A percentile compares a stretch with the other conserved stretches of the same genome.
phyloP scores from a whole-genome alignment of 2,888 invertebrate species.

The Nomada lathburiana region DNA sequence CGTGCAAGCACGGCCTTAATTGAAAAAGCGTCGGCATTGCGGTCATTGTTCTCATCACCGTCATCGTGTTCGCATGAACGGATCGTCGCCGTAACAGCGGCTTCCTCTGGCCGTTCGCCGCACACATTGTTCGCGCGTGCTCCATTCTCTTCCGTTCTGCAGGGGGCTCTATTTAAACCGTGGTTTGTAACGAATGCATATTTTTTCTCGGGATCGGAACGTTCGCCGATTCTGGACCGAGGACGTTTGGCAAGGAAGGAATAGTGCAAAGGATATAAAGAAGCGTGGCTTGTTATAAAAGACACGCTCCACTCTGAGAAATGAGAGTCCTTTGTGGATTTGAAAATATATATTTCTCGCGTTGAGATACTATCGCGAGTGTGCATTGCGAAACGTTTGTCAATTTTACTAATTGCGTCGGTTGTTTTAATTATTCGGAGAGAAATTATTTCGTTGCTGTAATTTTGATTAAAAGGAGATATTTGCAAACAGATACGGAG shows the following conservation, averaged over 20 bases:
- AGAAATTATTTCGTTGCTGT: too few species aligned
- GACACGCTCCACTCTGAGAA: too few species aligned
- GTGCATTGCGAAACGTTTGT: too few species aligned
- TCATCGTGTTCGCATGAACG: slow-evolving; percentile 7
- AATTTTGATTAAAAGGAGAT: too few species aligned
- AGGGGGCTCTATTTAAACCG: background rate
- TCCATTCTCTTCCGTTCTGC: background rate
- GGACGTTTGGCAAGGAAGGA: background rate
- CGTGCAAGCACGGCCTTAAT: slow-evolving; percentile 30
- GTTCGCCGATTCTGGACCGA: background rate
- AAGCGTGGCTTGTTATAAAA: background rate
- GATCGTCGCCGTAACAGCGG: slow-evolving; percentile 32
- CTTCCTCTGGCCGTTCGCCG: slow-evolving; percentile 24
- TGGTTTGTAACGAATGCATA: slow-evolving; percentile 6
- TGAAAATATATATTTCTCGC: too few species aligned
- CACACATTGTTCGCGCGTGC: slow-evolving; percentile 18
- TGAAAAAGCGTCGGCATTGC: slow-evolving; percentile 41
- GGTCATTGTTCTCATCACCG: slow-evolving; percentile 37
- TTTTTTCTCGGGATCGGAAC: background rate
- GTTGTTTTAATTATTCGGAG: too few species aligned
- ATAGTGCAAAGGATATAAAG: background rate
- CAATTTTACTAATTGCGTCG: too few species aligned
- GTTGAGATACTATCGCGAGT: too few species aligned
- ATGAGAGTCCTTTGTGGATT: too few species aligned
- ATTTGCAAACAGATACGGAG: too few species aligned